Conservation (phyloP, 2,797 vertebrate species). For the Micromesistius poutassou region DNA sequence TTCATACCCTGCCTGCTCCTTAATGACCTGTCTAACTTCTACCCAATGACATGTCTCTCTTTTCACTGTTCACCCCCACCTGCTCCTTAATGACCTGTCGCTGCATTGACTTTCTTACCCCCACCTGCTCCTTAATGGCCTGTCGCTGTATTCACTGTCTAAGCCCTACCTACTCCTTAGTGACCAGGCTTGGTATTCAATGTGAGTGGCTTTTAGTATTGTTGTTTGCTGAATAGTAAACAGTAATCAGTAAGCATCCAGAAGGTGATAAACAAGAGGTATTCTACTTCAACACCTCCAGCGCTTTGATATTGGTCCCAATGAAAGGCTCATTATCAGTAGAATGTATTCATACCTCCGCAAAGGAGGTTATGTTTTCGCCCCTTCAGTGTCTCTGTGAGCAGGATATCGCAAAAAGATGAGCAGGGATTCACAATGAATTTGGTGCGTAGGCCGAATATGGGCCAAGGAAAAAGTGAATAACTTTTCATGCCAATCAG, state of each 20-base stretch:
- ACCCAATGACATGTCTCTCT: background rate
- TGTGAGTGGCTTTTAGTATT: background rate
- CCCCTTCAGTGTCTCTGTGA: background rate
- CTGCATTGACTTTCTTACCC: background rate
- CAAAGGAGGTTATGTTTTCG: background rate
- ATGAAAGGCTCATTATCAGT: conserved; percentile 3
- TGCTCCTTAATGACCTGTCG: background rate
- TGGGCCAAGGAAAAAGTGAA: background rate
- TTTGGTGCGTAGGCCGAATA: background rate
- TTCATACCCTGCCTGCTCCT: background rate
- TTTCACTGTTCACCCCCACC: background rate
- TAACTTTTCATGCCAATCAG: background rate
- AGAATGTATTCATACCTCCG: background rate
- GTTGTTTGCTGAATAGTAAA: background rate
- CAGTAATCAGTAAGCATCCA: background rate
- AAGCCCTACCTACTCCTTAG: background rate
- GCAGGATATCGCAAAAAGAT: background rate
- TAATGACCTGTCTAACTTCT: background rate
- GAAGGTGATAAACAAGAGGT: conserved; percentile 1
- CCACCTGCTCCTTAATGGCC: background rate
- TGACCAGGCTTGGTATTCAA: background rate
- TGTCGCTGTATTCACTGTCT: background rate
- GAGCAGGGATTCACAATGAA: background rate
- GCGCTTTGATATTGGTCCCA: background rate
- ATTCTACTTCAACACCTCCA: background rate